Evolutionary conservation across 1,140 invertebrate species (phyloP).

Genomic region (Hormaphis cornu): DNA sequence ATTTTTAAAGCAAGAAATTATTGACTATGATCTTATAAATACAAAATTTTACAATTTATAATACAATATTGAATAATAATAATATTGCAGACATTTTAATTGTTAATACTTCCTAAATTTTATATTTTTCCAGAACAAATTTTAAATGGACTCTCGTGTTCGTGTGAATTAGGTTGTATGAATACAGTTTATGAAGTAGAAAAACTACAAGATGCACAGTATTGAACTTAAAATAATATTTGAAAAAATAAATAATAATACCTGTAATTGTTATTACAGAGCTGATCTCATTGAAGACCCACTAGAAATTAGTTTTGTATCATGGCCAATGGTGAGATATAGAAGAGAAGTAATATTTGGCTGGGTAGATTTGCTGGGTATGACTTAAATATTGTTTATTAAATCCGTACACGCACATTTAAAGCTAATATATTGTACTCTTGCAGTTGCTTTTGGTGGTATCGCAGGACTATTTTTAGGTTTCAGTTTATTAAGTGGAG

Average conservation of each 20-base stretch:
- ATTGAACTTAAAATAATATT: neutral
- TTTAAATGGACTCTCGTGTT: conserved; percentile 42
- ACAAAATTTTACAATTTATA: too few species aligned
- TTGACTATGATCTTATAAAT: too few species aligned
- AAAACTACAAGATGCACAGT: conserved; percentile 49
- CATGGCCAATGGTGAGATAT: conserved; percentile 61
- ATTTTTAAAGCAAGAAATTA: too few species aligned
- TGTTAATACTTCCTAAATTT: too few species aligned
- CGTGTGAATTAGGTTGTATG: conserved; percentile 57
- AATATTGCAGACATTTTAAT: too few species aligned
- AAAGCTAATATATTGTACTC: neutral
- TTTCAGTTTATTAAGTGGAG: conserved; percentile 59
- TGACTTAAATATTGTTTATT: neutral
- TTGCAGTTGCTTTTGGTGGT: conserved; percentile 37
- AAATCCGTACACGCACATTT: neutral
- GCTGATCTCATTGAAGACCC: neutral
- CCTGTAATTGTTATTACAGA: neutral
- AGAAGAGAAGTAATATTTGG: conserved; percentile 66
- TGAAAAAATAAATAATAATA: neutral
- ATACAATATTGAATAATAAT: too few species aligned
- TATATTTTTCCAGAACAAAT: conserved; percentile 24
- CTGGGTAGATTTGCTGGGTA: conserved; percentile 61
- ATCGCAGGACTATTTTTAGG: conserved; percentile 67
- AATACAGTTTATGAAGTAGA: conserved; percentile 64
- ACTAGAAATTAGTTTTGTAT: conserved; percentile 38